These are phyloP conservation scores for Cyclophora albipunctata DNA, from an alignment of 2,888 invertebrate species.

Conservation along the genomic window DNA sequence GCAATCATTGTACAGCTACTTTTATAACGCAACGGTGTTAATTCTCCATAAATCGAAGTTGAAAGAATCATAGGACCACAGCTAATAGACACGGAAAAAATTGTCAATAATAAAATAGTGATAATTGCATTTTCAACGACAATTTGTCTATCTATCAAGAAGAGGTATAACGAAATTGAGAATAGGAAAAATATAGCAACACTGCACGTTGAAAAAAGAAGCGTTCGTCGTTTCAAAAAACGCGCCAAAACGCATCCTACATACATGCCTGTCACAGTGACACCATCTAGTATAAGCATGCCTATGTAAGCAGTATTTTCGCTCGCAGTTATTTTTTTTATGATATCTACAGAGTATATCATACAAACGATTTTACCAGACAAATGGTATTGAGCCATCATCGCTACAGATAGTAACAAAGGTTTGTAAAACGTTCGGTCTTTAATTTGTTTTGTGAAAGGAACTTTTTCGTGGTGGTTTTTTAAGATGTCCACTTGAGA, in stretches of 20 bases:
- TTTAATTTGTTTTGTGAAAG: conserved; percentile 1
- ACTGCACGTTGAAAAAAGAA: conserved; percentile 19
- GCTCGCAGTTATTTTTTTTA: conserved; percentile 25
- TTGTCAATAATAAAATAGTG: conserved; percentile 21
- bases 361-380: conserved; percentile 31
- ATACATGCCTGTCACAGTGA: conserved; percentile 30
- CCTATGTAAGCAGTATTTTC: conserved; percentile 28
- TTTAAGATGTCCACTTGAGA: conserved; percentile 11
- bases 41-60: conserved; percentile 25
- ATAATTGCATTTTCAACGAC: conserved; percentile 23
- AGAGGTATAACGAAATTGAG: conserved; percentile 30
- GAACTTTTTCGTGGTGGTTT: conserved; percentile 1
- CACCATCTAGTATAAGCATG: conserved; percentile 31
- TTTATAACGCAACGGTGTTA: conserved; percentile 23
- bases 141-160: conserved; percentile 22
- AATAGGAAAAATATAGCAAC: conserved; percentile 27
- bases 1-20: conserved; percentile 17
- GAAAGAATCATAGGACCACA: conserved; percentile 35
- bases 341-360: conserved; percentile 30
- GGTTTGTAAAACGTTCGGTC: conserved; percentile 27
- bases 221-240: conserved; percentile 24
- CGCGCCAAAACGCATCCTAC: conserved; percentile 27
- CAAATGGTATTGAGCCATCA: conserved; percentile 26
- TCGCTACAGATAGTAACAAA: conserved; percentile 16
- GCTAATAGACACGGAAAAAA: conserved; percentile 32